Conservation (phyloP, 2,797 vertebrate genomes). For the Acipenser transmontanus region DNA sequence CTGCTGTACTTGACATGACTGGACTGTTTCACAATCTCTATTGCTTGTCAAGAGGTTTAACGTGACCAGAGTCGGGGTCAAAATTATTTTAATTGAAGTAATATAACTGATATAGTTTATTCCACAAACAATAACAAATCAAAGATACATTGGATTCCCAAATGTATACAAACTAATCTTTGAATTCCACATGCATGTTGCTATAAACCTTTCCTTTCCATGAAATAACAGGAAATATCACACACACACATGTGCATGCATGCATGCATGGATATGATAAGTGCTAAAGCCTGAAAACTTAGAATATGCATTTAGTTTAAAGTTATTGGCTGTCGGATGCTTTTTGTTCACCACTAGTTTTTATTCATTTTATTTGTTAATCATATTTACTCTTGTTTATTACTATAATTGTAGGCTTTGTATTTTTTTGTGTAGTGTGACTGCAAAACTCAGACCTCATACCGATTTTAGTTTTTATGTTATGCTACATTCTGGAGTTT, state of each 20-base stretch:
- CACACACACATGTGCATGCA: not conserved
- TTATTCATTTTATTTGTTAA: conserved; percentile 1
- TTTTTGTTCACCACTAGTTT: not conserved
- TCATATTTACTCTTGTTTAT: not conserved
- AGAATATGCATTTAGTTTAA: not conserved
- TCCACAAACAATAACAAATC: not conserved
- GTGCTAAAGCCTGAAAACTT: no score
- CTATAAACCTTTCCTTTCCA: not conserved
- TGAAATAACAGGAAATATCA: not conserved
- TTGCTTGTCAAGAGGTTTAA: not conserved
- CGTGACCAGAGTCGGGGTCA: not conserved
- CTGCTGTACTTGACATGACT: not conserved
- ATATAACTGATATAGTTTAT: no score
- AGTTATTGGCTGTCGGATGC: not conserved
- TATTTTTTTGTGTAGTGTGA: not conserved
- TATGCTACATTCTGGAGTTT: not conserved
- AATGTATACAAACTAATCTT: not conserved
- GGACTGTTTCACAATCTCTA: not conserved
- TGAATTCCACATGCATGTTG: not conserved
- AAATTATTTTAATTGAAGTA: not conserved
- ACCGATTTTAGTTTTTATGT: not conserved
- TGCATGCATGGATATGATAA: no score
- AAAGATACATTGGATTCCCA: not conserved
- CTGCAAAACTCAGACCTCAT: conserved; percentile 6
- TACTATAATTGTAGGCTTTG: not conserved